Evolutionary conservation across 2,797 vertebrate genomes (phyloP).

Genomic region (Argentina silus): DNA sequence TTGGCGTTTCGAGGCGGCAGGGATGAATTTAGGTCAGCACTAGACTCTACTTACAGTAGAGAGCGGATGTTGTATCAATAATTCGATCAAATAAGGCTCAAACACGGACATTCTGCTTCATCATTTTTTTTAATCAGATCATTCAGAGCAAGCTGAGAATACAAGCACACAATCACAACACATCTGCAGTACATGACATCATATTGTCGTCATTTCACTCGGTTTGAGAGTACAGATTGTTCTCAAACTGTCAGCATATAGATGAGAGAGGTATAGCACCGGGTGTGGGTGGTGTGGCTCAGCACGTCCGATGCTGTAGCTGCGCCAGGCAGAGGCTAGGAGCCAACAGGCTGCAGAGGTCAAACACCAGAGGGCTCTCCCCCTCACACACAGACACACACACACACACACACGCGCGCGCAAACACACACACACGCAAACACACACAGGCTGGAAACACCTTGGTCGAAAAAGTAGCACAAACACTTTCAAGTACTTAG

Average conservation of each 20-base stretch:
- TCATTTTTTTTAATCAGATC: constrained; percentile 89
- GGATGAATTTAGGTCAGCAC: background rate
- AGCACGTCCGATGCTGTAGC: constrained; percentile 70
- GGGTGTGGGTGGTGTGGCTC: constrained; percentile 72
- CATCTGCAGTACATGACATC: constrained; percentile 81
- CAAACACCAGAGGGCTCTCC: constrained; percentile 37
- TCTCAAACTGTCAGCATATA: constrained; percentile 73
- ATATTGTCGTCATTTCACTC: constrained; percentile 50
- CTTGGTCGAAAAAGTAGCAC: too few relatives aligned
- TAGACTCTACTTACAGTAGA: too few relatives aligned
- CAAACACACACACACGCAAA: background rate
- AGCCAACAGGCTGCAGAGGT: constrained; percentile 62
- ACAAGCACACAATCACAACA: constrained; percentile 89
- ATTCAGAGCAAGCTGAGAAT: constrained; percentile 89
- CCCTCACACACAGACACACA: constrained; percentile 23
- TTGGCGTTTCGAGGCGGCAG: too few relatives aligned
- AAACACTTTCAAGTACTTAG: too few relatives aligned
- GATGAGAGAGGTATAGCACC: constrained; percentile 82
- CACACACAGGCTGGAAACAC: constrained; percentile 16
- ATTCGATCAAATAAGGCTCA: constrained; percentile 18
- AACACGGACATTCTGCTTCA: constrained; percentile 58
- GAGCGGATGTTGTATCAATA: too few relatives aligned
- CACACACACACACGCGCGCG: constrained; percentile 1
- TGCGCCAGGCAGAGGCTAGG: constrained; percentile 46
- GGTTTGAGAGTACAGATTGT: constrained; percentile 21